These are phyloP conservation scores for Orycteropus afer DNA, from an alignment of 2,113 vertebrate species.

Conservation along the genomic window DNA sequence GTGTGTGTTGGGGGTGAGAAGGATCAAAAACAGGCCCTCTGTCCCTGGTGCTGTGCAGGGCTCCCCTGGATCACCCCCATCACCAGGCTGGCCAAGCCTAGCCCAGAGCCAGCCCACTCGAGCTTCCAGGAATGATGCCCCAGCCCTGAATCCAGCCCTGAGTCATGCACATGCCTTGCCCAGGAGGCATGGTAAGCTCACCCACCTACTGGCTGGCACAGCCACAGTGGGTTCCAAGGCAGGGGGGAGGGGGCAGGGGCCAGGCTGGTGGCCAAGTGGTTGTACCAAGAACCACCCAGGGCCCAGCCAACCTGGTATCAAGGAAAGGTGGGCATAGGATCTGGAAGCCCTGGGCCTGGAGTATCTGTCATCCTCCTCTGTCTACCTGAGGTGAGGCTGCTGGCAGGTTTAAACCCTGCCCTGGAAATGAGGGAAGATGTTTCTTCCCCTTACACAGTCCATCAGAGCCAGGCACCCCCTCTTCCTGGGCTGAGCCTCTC, in stretches of 20 bases:
- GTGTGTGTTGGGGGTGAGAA: not conserved
- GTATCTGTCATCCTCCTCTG: not conserved
- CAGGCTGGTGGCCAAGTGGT: constrained; percentile 15
- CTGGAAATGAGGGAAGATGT: not conserved
- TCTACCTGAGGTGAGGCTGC: not conserved
- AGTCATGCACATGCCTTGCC: constrained; percentile 28
- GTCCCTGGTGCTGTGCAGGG: not conserved
- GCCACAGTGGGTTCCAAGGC: not conserved
- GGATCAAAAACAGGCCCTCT: not conserved
- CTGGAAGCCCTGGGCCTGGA: not conserved
- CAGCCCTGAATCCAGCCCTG: constrained; percentile 28
- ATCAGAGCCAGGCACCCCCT: not conserved
- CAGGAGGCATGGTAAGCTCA: constrained; percentile 60
- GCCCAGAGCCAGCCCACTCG: not conserved
- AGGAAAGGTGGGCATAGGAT: not conserved
- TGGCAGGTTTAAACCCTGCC: not conserved
- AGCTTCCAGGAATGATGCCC: not conserved
- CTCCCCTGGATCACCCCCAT: not conserved
- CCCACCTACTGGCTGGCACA: constrained; percentile 35
- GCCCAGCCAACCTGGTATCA: not conserved
- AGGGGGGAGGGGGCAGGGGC: constrained; percentile 26
- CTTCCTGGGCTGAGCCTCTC: not conserved
- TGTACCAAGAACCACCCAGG: constrained; percentile 54
- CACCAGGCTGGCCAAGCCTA: not conserved
- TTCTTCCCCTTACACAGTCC: not conserved